phyloP scores from a whole-genome alignment of 1,140 invertebrate genomes.

The Phortica variegata region DNA sequence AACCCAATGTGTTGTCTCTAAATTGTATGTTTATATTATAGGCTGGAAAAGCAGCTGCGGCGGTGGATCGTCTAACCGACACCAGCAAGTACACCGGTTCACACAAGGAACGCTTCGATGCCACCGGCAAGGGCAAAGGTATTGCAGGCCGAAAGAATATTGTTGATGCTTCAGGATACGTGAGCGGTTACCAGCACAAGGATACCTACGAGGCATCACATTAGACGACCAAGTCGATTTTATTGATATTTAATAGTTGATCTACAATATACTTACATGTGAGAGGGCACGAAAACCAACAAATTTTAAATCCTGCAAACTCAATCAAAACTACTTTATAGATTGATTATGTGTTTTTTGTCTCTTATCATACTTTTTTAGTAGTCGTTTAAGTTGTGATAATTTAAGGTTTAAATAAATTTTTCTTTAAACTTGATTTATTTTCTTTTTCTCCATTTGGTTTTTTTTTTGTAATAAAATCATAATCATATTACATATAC shows the following conservation, averaged over 20 bases:
- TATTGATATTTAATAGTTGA: no score
- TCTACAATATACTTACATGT: no score
- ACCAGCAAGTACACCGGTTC: conserved; percentile 88
- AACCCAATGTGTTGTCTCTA: not conserved
- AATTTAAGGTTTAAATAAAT: conserved; percentile 44
- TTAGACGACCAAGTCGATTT: no score
- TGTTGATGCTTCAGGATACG: conserved; percentile 78
- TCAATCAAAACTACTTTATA: no score
- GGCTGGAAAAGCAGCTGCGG: conserved; percentile 68
- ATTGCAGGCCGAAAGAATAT: conserved; percentile 82
- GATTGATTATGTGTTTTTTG: no score
- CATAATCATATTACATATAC: no score
- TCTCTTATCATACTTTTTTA: no score
- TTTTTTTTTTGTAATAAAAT: conserved; percentile 4
- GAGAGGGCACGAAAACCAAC: no score
- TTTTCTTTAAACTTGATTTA: conserved; percentile 14
- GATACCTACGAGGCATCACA: conserved; percentile 69
- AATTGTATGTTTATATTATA: conserved; percentile 30
- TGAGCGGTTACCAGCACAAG: conserved; percentile 86
- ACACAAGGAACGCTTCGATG: conserved; percentile 86
- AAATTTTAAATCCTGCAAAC: no score
- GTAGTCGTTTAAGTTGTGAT: conserved; percentile 46
- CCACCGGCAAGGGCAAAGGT: conserved; percentile 83
- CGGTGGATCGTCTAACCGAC: conserved; percentile 86
- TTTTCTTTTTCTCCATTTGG: conserved; percentile 19